Conservation (phyloP, 1,140 invertebrate genomes). For the Scaptomyza montana region DNA sequence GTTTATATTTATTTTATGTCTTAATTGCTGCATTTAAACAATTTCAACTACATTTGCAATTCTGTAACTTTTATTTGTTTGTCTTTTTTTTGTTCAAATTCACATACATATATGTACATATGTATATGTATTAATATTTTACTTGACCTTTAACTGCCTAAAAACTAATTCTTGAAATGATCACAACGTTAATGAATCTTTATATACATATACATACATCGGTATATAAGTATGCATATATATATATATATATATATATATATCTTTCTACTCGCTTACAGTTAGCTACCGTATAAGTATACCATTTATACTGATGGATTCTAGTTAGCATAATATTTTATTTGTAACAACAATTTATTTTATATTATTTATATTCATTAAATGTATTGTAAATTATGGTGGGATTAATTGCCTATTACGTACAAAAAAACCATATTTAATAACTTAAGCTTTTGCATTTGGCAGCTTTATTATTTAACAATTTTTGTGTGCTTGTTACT, state of each 20-base stretch:
- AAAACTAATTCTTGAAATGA: constrained; percentile 81
- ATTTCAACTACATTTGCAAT: constrained; percentile 26
- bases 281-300: constrained; percentile 50
- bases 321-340: constrained; percentile 12
- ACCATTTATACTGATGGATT: constrained; percentile 44
- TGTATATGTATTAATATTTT: constrained; percentile 43
- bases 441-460: constrained; percentile 32
- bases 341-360: constrained; percentile 50
- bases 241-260: constrained; percentile 43
- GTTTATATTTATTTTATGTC: background rate
- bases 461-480: constrained; percentile 33
- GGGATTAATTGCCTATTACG: constrained; percentile 82
- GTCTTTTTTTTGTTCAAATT: background rate
- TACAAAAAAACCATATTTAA: constrained; percentile 47
- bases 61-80: constrained; percentile 17
- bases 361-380: constrained; percentile 52
- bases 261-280: constrained; percentile 46
- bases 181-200: constrained; percentile 79
- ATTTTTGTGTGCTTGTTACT: constrained; percentile 12
- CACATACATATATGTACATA: constrained; percentile 40
- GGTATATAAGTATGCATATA: constrained; percentile 30
- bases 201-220: constrained; percentile 28
- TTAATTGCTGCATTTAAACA: constrained; percentile 27
- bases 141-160: constrained; percentile 57
- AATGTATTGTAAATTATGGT: constrained; percentile 83